A percentile compares a stretch with the other conserved stretches of the same genome.
phyloP scores from a whole-genome alignment of 2,113 vertebrate species.

The Lepidothrix coronata region DNA sequence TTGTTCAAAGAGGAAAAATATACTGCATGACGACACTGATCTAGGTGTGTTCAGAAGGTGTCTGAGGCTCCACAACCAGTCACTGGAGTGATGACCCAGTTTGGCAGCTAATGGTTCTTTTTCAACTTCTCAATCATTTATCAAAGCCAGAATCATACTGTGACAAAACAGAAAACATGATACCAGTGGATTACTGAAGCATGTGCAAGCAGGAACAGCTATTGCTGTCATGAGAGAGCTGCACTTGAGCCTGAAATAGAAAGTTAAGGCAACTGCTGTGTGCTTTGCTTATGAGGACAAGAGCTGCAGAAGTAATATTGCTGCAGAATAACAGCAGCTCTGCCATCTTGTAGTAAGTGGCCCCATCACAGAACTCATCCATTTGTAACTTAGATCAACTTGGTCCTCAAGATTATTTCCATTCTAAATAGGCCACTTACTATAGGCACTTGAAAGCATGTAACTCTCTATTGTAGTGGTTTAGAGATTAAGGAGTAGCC shows the following conservation, averaged over 20 bases:
- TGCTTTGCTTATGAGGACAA: not conserved
- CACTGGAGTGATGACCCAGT: slow-evolving; percentile 60
- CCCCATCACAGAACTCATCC: not conserved
- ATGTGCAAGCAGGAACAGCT: not conserved
- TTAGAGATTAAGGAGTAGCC: not conserved
- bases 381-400: not conserved
- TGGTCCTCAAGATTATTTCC: not conserved
- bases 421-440: not conserved
- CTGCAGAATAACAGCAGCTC: not conserved
- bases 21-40: slow-evolving; percentile 69
- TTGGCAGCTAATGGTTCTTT: slow-evolving; percentile 37
- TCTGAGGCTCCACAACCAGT: slow-evolving; percentile 64
- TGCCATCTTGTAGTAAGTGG: not conserved
- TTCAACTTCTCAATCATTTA: slow-evolving; percentile 88
- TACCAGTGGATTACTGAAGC: slow-evolving; percentile 6
- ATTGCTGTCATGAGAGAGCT: not conserved
- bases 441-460: not conserved
- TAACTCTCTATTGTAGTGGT: not conserved
- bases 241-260: not conserved
- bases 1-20: slow-evolving; percentile 81
- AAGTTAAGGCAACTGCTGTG: not conserved
- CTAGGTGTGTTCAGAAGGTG: slow-evolving; percentile 37
- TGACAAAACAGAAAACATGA: slow-evolving; percentile 57
- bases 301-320: not conserved
- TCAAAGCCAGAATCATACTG: slow-evolving; percentile 98